Evolutionary conservation across 2,888 invertebrate species (phyloP), one percentile per base, ranked within the genome.

Genomic region (Pomacea canaliculata): DNA sequence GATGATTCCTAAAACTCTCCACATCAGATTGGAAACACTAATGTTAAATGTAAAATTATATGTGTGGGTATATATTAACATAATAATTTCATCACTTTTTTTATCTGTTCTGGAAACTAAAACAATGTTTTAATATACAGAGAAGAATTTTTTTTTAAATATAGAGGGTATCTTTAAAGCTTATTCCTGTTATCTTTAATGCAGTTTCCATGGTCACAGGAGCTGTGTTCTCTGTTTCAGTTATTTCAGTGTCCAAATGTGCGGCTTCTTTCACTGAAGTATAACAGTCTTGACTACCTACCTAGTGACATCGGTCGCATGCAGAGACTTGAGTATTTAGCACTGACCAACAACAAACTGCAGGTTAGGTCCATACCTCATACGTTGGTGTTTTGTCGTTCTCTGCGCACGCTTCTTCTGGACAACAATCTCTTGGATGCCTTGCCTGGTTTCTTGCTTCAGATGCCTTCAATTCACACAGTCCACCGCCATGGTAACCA

Each of bases 401-500:
- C 85, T 19, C 85, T 92, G 7, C 86, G 83, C 75, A 90, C 90
- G 18, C 83, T 92, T 5, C 87, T 91, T 68, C 83, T 92, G 18
- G 92, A 92, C 83, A 91, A 92, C 83, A 92, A 92, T 82, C 87
- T 91, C 23, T 85, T 92, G 49, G 92, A 92, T 83, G 92, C 92
- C 7, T 85, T 92, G 51, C 92, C 92, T 48, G 92, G 92, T 13
- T 91, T 92, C 82, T 85, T 92, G 60, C 85, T 91, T 59, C 83
- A 86, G 69, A 91, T 92, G 90, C 82, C 88, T 7, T 88, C 88
- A 71, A 85, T 92, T 23, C 85, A 89, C 73, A 91, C 91, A 49
- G 91, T 92, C n/a, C 91, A 92, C 86, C 89, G 92, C 56, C 91
- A 92, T 85, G 92, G 92, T 65, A 92, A 92, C 85, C 91, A 92